Base-by-base conservation (phyloP, 2,888 invertebrate species). In the Parnassius smintheus region DNA sequence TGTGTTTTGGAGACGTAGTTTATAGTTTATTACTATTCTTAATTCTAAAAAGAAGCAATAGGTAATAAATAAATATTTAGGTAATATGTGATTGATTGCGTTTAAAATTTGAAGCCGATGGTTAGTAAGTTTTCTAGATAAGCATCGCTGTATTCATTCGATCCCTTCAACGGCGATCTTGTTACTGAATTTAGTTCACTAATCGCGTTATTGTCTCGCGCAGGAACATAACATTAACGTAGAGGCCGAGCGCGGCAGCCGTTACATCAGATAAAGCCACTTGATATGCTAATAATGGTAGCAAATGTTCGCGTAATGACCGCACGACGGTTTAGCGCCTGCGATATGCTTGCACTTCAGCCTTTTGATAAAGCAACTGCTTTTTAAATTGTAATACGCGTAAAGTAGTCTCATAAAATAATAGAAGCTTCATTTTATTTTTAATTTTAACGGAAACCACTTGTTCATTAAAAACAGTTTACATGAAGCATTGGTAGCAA, bases 271-370 rank as follows among this genome's bases (percentile, higher is more conserved):
- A 89, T 88, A 88, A 85, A 74, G 67, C 71, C 81, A 77, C 85
- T 87, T 88, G 85, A 88, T 87, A 89, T 91, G 88, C 82, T 88
- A 88, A 89, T 88, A 81, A 78, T 69, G 72, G 80, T 78, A 78
- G 83, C 86, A 82, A 88, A 86, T 86, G 87, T 77, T 85, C 84
- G 78, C 77, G 81, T 85, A 88, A 90, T 87, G 82, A 83, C 80
- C 78, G 76, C 77, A 79, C 77, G 81, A 84, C 79, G 83, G 81
- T 78, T 84, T 84, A 82, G 78, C 85, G 78, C 81, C 77, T 73
- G 73, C 76, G 73, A 78, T 76, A 76, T 69, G 60, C 58, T 64
- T 65, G 48, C 50, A 50, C 56, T 55, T 60, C 61, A 22, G 45
- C 45, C 50, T 49, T 49, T 61, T 65, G 61, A 65, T 61, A 60